Conservation (phyloP, 2,797 vertebrate species). For the Otolemur crassicaudatus region DNA sequence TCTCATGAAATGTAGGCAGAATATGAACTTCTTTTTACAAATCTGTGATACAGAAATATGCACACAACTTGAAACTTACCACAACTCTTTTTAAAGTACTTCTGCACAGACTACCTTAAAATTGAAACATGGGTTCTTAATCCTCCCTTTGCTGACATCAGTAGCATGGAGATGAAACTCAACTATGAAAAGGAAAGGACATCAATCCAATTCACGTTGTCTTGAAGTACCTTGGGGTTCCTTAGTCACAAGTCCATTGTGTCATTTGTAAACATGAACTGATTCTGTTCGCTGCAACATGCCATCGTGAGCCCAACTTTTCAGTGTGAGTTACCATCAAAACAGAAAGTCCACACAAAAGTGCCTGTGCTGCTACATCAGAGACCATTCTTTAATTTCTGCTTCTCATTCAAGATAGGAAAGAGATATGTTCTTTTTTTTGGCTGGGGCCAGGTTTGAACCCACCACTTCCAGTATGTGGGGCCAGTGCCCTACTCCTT, state of each 20-base stretch:
- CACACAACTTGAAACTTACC: neutral
- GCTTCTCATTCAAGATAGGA: neutral
- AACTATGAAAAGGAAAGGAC: neutral
- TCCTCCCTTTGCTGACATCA: neutral
- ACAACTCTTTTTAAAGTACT: neutral
- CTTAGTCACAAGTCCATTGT: neutral
- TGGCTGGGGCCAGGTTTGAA: neutral
- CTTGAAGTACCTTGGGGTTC: neutral
- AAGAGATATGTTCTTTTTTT: neutral
- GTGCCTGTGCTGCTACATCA: neutral
- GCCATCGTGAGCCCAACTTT: neutral
- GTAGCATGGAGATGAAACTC: neutral
- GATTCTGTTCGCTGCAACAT: neutral
- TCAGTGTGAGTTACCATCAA: neutral
- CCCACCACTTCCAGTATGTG: too few species aligned
- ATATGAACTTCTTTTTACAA: conserved; percentile 25
- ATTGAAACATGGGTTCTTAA: neutral
- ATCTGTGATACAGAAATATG: neutral
- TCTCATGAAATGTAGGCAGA: neutral
- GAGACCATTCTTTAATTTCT: neutral
- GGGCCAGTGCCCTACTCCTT: too few species aligned
- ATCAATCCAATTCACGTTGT: neutral
- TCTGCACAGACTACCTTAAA: conserved; percentile 48
- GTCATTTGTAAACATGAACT: neutral
- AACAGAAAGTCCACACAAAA: neutral